Percentiles rank a stretch among this genome's conserved stretches.
phyloP scores from a whole-genome alignment of 2,113 vertebrate genomes.

The Axis porcinus region DNA sequence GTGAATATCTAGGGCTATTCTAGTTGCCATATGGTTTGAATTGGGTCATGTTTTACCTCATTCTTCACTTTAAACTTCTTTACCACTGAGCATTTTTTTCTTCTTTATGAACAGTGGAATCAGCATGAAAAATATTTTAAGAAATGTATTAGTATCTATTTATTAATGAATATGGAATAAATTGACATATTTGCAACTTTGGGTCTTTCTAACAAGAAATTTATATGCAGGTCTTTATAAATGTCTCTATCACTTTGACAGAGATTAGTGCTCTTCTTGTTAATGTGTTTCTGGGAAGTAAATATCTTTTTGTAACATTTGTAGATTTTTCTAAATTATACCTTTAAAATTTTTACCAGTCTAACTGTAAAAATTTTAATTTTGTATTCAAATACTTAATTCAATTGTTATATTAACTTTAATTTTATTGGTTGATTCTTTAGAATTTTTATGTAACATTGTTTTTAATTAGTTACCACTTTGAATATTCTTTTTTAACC shows the following conservation, averaged over 20 bases:
- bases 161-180: neutral
- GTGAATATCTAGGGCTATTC: neutral
- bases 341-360: neutral
- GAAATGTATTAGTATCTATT: neutral
- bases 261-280: neutral
- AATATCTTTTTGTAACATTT: neutral
- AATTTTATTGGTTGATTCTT: neutral
- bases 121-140: neutral
- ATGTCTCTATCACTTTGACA: neutral
- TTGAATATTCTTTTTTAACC: neutral
- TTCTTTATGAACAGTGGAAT: neutral
- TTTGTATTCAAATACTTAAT: neutral
- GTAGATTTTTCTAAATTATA: neutral
- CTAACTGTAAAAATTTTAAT: neutral
- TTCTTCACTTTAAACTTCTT: neutral
- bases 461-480: neutral
- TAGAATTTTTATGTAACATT: neutral
- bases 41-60: neutral
- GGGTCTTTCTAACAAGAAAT: neutral
- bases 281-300: neutral
- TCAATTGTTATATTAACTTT: neutral
- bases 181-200: neutral
- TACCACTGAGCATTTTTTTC: neutral
- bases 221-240: neutral
- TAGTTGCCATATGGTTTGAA: neutral